These are phyloP conservation scores for Nyctereutes procyonoides DNA, from an alignment of 2,113 vertebrate genomes.

Conservation along the genomic window DNA sequence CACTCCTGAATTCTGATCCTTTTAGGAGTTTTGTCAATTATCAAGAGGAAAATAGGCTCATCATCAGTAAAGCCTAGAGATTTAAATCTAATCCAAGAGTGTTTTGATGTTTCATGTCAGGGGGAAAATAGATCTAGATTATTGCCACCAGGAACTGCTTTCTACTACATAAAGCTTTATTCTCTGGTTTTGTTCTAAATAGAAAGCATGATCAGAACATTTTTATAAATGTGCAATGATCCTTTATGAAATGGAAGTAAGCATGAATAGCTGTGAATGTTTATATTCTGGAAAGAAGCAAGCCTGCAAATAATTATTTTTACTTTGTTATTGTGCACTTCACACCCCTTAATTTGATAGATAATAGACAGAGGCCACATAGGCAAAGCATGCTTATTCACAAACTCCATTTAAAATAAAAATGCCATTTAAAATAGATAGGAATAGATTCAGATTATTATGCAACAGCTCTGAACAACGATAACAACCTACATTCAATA, in stretches of 20 bases:
- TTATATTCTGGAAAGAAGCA: conserved; percentile 53
- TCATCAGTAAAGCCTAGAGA: background rate
- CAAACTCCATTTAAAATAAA: conserved; percentile 49
- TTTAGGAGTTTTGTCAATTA: background rate
- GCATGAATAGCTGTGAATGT: conserved; percentile 66
- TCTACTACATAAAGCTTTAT: conserved; percentile 20
- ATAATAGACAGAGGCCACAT: conserved; percentile 17
- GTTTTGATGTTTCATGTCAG: background rate
- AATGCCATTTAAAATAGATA: background rate
- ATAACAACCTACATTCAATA: background rate
- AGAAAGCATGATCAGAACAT: conserved; percentile 22
- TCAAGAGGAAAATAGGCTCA: background rate
- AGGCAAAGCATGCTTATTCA: conserved; percentile 46
- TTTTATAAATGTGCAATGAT: conserved; percentile 61
- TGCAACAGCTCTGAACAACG: conserved; percentile 18
- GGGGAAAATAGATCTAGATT: background rate
- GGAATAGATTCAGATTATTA: conserved; percentile 49
- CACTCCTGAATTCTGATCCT: background rate
- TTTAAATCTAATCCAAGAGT: conserved; percentile 14
- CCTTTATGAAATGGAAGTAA: conserved; percentile 66
- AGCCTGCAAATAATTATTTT: conserved; percentile 68
- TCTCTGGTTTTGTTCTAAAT: conserved; percentile 40
- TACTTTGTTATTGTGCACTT: conserved; percentile 69
- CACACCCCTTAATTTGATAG: conserved; percentile 63
- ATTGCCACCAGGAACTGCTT: conserved; percentile 47